Base-by-base conservation (phyloP, 2,113 vertebrate genomes). In the Aptenodytes forsteri region DNA sequence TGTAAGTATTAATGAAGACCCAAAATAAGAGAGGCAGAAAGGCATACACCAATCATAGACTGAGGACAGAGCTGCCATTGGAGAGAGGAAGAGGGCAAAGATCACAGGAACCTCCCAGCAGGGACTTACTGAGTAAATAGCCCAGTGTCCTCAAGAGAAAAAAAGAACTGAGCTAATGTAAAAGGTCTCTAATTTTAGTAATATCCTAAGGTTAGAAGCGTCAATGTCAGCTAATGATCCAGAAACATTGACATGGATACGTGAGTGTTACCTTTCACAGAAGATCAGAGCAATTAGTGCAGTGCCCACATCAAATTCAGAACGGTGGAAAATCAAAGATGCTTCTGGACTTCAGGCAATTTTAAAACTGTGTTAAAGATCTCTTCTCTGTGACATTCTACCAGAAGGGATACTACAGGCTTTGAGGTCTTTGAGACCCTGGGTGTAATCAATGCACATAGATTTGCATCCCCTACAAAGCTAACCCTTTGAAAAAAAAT, bases 201-300 rank as follows among this genome's bases (percentile, higher is more conserved):
- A 59, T 73, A 87, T 50, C 77, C 49, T 82, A 58, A 79, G 80
- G 86, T 40, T 75, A 56, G 22, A 87, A 76, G 13, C 40, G 62
- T 96, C 83, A 78, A 56, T 92, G 72, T 93, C 91, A 93, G 65
- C 27, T 90, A 95, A 89, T 69, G 89, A 87, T 89, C 56, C 36
- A 46, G 81, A 89, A 94, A 87, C 55, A 82, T 40, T 61, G 81
- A 84, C 94, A 89, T 36, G 56, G 61, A 38, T 67, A 71, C 0
- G 0, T 86, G 66, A 70, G 23, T 17, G 64, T 65, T 93, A 83
- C 69, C 72, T 87, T 93, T 91, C 89, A 87, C 49, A 81, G 65
- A 67, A 11, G 50, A 95, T 96, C 92, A 89, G 69, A 89, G 40
- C 61, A 97, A 97, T 90, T 93, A 93, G 47, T 56, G 44, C 72